Conservation (phyloP, 2,113 vertebrate species). For the Xerus inauris region DNA sequence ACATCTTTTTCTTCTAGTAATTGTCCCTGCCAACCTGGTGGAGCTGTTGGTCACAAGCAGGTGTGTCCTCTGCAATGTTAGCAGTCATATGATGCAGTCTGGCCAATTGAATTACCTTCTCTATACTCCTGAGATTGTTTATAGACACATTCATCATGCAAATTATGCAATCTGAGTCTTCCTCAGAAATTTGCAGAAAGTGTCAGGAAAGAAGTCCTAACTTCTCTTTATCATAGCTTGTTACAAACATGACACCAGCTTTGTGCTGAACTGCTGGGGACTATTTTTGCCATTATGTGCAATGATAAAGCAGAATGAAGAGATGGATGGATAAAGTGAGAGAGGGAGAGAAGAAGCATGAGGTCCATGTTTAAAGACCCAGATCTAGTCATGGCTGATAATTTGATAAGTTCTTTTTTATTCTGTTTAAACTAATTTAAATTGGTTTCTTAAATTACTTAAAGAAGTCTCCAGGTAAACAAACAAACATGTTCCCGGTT, state of each 20-base stretch:
- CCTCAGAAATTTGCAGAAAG: not conserved
- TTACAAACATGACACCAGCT: not conserved
- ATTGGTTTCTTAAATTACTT: constrained; percentile 12
- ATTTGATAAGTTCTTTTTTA: constrained; percentile 4
- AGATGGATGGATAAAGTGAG: not conserved
- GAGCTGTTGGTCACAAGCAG: not conserved
- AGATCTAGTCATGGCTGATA: not conserved
- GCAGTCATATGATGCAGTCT: not conserved
- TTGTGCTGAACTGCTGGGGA: not conserved
- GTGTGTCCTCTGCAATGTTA: not conserved
- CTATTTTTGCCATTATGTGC: not conserved
- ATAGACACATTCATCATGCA: too few species aligned
- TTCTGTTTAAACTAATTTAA: constrained; percentile 28
- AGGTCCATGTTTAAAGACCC: not conserved
- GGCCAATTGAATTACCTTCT: not conserved
- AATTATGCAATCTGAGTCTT: not conserved
- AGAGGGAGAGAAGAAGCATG: not conserved
- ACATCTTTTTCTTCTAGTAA: not conserved
- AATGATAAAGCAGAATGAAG: not conserved
- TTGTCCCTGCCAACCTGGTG: not conserved
- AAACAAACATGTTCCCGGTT: not conserved
- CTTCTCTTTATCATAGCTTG: not conserved
- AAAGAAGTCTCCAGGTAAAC: not conserved
- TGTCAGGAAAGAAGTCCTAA: not conserved
- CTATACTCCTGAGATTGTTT: not conserved